Base-by-base conservation (phyloP, 1,140 invertebrate species). In the Meloidogyne exigua region DNA sequence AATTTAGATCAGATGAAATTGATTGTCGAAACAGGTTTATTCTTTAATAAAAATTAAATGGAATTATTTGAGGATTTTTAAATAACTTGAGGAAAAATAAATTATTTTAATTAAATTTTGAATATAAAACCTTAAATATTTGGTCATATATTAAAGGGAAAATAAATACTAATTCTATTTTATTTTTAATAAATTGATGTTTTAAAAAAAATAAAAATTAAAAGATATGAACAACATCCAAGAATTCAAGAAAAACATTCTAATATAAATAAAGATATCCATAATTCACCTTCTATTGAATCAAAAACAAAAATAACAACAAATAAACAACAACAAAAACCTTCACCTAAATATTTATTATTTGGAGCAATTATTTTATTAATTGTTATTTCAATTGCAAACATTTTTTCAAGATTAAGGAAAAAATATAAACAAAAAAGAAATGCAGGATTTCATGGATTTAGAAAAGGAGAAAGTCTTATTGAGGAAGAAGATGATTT, bases 1-100 rank as follows among this genome's bases (percentile, higher is more conserved):
- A 5, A 49, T 49, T 3, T 2, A 28, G 91, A 76, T 94, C 93
- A 87, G 94, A 95, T 85, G 94, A 95, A 62, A 68, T 69, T 32
- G 36, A 77, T 77, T 76, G 77, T 65, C 21, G 39, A 9, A 72
- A 72, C 18, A 76, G 44, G 77, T 78, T 15, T 26, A 23, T n/a
- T 21, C 32, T 44, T 25, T 5, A 12, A 5, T 21, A 32, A 11
- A 68, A 10, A 21, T 28, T 2, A 68, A 32, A 18, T 42, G 15
- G 26, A 68, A 28, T 25, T 2, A 3, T 68, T 68, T 2, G 7
- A 7, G 7, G 7, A 3, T 32, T 32, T 32, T 32, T 32, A 32
- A 32, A 32, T 32, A 32, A 7, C 28, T 32, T 32, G 2, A 32
- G 28, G 7, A 32, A 32, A 32, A 32, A n/a, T n/a, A n/a, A n/a